Percentiles rank a stretch among this genome's conserved stretches.
phyloP scores from a whole-genome alignment of 2,888 invertebrate species.

The Melieria omissa region DNA sequence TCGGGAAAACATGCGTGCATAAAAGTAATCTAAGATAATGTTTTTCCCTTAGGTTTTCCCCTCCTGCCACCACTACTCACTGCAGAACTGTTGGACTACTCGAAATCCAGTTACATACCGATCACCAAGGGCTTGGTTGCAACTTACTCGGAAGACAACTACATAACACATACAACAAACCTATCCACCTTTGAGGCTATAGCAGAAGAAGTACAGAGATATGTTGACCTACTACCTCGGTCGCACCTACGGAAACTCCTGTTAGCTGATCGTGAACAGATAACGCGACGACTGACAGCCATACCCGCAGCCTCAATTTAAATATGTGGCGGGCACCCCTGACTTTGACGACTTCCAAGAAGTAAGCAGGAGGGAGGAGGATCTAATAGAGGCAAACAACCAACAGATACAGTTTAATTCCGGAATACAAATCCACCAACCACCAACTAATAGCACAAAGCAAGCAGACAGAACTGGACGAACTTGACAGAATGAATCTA shows the following conservation, averaged over 20 bases:
- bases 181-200: background rate
- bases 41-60: too few relatives aligned
- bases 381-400: constrained; percentile 26
- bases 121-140: background rate
- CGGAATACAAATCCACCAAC: constrained; percentile 17
- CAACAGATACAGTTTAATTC: constrained; percentile 25
- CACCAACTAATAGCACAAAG: background rate
- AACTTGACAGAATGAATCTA: background rate
- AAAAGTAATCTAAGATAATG: too few relatives aligned
- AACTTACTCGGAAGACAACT: background rate
- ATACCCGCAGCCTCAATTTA: constrained; percentile 2
- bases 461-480: background rate
- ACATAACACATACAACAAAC: background rate
- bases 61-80: too few relatives aligned
- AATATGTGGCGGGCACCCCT: constrained; percentile 20
- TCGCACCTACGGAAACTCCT: background rate
- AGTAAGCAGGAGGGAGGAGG: background rate
- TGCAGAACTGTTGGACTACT: background rate
- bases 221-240: background rate
- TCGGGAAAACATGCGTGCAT: too few relatives aligned
- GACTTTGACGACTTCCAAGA: constrained; percentile 27
- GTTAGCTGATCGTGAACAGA: background rate
- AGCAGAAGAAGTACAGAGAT: background rate
- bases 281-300: background rate
- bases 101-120: background rate